A percentile compares a stretch with the other conserved stretches of the same genome.
Evolutionary conservation across 1,140 invertebrate genomes (phyloP).

Genomic region (Aplysia californica): DNA sequence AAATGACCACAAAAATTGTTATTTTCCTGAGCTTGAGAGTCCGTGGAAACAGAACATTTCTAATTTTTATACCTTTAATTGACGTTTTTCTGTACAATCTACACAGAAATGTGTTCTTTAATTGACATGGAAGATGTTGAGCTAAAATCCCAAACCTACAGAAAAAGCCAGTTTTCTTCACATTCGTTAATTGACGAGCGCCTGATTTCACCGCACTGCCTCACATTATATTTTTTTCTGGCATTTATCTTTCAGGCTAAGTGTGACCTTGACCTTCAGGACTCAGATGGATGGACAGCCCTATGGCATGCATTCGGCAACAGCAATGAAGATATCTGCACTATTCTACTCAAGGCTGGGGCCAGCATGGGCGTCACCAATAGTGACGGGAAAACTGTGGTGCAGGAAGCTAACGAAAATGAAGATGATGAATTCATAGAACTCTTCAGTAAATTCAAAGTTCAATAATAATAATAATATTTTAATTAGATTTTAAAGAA

Average conservation of each 20-base stretch:
- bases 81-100: too few species aligned
- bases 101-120: too few species aligned
- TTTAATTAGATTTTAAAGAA: too few species aligned
- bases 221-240: neutral
- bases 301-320: conserved; percentile 54
- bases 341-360: conserved; percentile 48
- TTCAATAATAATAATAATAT: too few species aligned
- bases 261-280: conserved; percentile 44
- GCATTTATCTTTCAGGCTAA: conserved; percentile 36
- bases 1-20: too few species aligned
- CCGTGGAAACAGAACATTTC: too few species aligned
- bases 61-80: too few species aligned
- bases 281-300: conserved; percentile 47
- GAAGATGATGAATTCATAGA: conserved; percentile 54
- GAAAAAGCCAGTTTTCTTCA: too few species aligned
- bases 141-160: too few species aligned
- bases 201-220: neutral
- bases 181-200: too few species aligned
- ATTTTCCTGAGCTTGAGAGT: too few species aligned
- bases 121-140: too few species aligned
- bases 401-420: conserved; percentile 47
- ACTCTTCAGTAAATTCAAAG: conserved; percentile 37
- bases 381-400: conserved; percentile 44
- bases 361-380: conserved; percentile 43
- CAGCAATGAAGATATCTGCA: conserved; percentile 48